Percentiles rank a stretch among this genome's conserved stretches.
Evolutionary conservation across 2,888 invertebrate species (phyloP).

Genomic region (Tinea trinotella): DNA sequence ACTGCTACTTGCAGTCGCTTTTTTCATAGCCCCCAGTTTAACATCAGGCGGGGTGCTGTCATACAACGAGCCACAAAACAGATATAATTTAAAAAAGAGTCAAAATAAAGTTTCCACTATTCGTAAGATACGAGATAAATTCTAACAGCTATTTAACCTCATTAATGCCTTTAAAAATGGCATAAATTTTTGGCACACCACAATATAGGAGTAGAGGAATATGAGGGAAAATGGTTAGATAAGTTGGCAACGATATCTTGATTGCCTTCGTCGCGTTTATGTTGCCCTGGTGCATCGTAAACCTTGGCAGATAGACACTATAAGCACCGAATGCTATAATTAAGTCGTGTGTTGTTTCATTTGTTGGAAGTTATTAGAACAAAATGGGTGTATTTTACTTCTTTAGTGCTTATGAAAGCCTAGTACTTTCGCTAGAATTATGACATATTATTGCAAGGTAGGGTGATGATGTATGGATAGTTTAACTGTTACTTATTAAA

Average conservation of each 20-base stretch:
- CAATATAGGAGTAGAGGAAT: background rate
- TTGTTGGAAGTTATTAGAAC: background rate
- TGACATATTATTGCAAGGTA: too few species aligned
- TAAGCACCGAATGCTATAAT: slow-evolving; percentile 4
- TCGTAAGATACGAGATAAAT: background rate
- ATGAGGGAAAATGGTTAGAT: background rate
- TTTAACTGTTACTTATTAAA: too few species aligned
- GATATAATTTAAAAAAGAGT: too few species aligned
- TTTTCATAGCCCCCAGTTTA: too few species aligned
- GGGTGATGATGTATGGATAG: too few species aligned
- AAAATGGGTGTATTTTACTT: background rate
- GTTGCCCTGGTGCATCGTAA: slow-evolving; percentile 6
- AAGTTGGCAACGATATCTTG: slow-evolving; percentile 8
- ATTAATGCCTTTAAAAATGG: slow-evolving; percentile 9
- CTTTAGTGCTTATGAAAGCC: background rate
- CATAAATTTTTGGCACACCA: background rate
- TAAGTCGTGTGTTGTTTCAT: background rate
- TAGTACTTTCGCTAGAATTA: too few species aligned
- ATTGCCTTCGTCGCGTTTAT: slow-evolving; percentile 3
- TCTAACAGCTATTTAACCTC: background rate
- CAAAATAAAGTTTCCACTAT: too few species aligned
- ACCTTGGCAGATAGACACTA: slow-evolving; percentile 8
- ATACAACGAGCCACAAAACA: too few species aligned
- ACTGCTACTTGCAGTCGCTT: too few species aligned
- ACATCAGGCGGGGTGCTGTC: too few species aligned